phyloP scores from a whole-genome alignment of 2,113 vertebrate species.

The Oreochromis aureus region DNA sequence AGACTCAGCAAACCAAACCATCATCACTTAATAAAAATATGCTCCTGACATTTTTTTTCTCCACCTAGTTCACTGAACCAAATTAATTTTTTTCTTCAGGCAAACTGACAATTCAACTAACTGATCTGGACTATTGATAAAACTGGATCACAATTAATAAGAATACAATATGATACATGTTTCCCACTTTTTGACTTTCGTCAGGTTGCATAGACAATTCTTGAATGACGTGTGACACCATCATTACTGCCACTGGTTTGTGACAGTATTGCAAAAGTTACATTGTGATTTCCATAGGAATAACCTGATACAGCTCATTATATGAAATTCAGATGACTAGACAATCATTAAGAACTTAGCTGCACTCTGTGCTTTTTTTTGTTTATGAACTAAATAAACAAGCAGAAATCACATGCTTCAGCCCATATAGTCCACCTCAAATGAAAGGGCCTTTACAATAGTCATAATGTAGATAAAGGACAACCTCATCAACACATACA shows the following conservation, averaged over 20 bases:
- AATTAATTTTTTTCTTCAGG: background rate
- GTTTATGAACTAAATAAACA: background rate
- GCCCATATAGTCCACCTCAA: conserved; percentile 42
- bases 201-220: background rate
- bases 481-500: conserved; percentile 44
- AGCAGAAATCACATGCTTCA: background rate
- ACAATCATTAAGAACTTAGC: background rate
- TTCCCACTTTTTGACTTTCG: background rate
- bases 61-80: background rate
- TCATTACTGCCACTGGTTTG: background rate
- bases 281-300: background rate
- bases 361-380: background rate
- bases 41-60: background rate
- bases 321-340: background rate
- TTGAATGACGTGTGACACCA: background rate
- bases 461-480: conserved; percentile 37
- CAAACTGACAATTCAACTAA: background rate
- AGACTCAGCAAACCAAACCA: background rate
- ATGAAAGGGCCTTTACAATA: background rate
- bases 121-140: background rate
- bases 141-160: background rate
- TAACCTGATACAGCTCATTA: background rate
- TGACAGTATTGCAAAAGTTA: background rate
- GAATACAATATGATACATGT: background rate
- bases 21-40: background rate